Conservation (phyloP, 2,888 invertebrate genomes). For the Diarsia rubi region DNA sequence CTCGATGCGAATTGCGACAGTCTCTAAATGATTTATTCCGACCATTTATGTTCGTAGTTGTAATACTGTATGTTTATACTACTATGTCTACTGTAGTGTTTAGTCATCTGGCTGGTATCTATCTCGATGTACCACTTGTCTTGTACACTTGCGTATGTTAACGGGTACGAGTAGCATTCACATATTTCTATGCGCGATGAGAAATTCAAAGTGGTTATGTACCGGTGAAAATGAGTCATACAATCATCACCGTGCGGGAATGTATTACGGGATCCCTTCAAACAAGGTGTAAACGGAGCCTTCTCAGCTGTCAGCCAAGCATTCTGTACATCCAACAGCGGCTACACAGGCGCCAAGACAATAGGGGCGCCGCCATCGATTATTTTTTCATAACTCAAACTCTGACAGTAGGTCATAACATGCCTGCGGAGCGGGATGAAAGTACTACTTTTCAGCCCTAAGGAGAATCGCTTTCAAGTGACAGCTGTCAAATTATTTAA, state of each 20-base stretch:
- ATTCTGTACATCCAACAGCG: not conserved
- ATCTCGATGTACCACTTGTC: conserved; percentile 27
- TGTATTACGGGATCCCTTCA: not conserved
- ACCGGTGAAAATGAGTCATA: conserved; percentile 18
- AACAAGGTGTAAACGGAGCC: not conserved
- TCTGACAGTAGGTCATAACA: too few species aligned
- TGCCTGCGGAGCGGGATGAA: too few species aligned
- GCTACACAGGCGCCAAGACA: too few species aligned
- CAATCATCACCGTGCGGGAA: not conserved
- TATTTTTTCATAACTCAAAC: too few species aligned
- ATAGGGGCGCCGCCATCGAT: too few species aligned
- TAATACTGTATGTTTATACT: not conserved
- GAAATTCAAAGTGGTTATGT: conserved; percentile 21
- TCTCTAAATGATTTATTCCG: not conserved
- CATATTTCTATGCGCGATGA: conserved; percentile 17
- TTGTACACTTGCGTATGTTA: conserved; percentile 29
- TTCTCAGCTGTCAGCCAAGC: not conserved
- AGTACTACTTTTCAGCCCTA: too few species aligned
- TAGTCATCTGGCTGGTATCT: conserved; percentile 24
- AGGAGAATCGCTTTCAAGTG: too few species aligned
- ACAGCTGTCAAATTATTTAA: too few species aligned
- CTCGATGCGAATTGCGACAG: not conserved
- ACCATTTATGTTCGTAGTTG: not conserved
- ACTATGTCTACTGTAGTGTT: not conserved
- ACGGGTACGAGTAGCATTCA: conserved; percentile 10